phyloP scores from a whole-genome alignment of 2,797 vertebrate species.

The Hapalemur alaotrensis region DNA sequence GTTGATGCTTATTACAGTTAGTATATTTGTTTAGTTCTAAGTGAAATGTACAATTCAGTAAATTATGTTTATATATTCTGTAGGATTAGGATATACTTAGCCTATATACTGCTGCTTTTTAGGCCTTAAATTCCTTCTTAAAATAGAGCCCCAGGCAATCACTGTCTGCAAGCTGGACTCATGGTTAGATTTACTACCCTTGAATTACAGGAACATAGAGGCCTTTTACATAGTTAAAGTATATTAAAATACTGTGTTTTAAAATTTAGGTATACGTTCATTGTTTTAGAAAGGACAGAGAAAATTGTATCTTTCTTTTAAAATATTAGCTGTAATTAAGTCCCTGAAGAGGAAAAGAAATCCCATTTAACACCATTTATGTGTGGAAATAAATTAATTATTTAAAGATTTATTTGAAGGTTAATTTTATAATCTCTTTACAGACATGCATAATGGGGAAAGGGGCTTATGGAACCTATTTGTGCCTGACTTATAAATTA shows the following conservation, averaged over 20 bases:
- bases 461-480: not conserved
- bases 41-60: not conserved
- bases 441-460: not conserved
- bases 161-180: not conserved
- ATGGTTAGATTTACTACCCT: not conserved
- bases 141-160: not conserved
- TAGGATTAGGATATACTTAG: not conserved
- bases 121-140: not conserved
- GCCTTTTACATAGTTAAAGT: slow-evolving; percentile 6
- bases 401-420: not conserved
- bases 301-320: not conserved
- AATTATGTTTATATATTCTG: not conserved
- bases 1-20: not conserved
- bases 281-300: not conserved
- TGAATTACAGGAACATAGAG: not conserved
- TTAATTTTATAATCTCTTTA: not conserved
- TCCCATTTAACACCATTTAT: not conserved
- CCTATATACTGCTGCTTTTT: not conserved
- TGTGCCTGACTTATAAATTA: not conserved
- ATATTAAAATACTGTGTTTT: not conserved
- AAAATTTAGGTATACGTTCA: slow-evolving; percentile 1
- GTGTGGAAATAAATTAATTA: not conserved
- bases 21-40: not conserved
- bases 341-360: slow-evolving; percentile 17
- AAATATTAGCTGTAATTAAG: not conserved